phyloP scores from a whole-genome alignment of 2,888 invertebrate species.

The Catotricha subobsoleta region DNA sequence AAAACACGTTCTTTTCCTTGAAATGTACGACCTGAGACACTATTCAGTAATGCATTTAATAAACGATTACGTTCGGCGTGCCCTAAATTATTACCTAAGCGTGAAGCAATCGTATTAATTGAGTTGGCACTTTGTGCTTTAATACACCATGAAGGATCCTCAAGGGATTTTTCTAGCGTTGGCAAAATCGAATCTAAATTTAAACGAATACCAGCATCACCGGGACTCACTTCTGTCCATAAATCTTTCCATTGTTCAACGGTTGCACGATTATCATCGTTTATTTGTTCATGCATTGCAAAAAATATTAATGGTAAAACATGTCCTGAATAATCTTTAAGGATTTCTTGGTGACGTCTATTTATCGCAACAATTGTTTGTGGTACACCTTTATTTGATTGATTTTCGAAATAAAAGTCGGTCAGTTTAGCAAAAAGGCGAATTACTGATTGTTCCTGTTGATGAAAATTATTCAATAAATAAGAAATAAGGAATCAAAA shows the following conservation, averaged over 20 bases:
- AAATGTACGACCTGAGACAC: slow-evolving; percentile 70
- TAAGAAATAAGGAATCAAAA: background rate
- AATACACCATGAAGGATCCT: slow-evolving; percentile 72
- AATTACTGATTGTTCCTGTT: slow-evolving; percentile 34
- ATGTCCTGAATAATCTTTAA: slow-evolving; percentile 56
- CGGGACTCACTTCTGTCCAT: slow-evolving; percentile 79
- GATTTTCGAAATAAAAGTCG: slow-evolving; percentile 47
- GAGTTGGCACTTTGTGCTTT: slow-evolving; percentile 77
- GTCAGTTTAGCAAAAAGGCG: slow-evolving; percentile 39
- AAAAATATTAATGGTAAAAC: slow-evolving; percentile 72
- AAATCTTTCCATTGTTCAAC: slow-evolving; percentile 70
- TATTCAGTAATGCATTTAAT: slow-evolving; percentile 45
- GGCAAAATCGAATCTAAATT: slow-evolving; percentile 54
- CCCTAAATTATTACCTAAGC: slow-evolving; percentile 44
- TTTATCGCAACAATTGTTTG: slow-evolving; percentile 63
- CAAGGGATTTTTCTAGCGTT: slow-evolving; percentile 50
- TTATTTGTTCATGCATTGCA: slow-evolving; percentile 73
- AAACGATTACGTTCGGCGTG: slow-evolving; percentile 44
- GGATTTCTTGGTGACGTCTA: slow-evolving; percentile 62
- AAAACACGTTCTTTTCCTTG: slow-evolving; percentile 73
- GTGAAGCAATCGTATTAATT: slow-evolving; percentile 58
- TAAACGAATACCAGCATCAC: slow-evolving; percentile 65
- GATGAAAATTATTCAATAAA: no score
- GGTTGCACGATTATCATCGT: slow-evolving; percentile 38
- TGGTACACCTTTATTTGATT: slow-evolving; percentile 53